These are phyloP conservation scores for Atractosteus spatula DNA, from an alignment of 2,113 vertebrate genomes.

Conservation along the genomic window DNA sequence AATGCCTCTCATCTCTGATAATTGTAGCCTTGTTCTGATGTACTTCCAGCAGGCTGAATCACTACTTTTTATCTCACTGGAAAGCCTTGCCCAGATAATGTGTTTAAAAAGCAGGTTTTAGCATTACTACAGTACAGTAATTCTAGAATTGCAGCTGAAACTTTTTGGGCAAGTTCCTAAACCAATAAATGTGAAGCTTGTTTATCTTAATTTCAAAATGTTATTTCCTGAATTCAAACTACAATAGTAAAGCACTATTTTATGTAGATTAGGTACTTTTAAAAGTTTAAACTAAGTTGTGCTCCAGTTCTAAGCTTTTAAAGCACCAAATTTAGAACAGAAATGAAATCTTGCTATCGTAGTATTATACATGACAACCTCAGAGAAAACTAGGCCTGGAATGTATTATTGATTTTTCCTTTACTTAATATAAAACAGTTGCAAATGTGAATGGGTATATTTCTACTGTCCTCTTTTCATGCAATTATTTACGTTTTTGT, in stretches of 20 bases:
- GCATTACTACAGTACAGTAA: too few species aligned
- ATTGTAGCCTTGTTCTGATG: slow-evolving; percentile 1
- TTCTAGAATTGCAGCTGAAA: too few species aligned
- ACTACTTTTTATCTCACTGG: neutral
- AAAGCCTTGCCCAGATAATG: neutral
- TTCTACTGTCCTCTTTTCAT: slow-evolving; percentile 6
- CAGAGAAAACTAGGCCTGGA: slow-evolving; percentile 4
- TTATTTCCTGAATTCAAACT: too few species aligned
- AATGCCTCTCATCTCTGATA: slow-evolving; percentile 1
- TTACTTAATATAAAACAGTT: slow-evolving; percentile 38
- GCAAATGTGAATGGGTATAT: slow-evolving; percentile 2
- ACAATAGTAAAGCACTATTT: too few species aligned
- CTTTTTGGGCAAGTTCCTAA: too few species aligned
- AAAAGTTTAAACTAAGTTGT: too few species aligned
- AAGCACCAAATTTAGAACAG: too few species aligned
- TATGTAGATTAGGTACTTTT: too few species aligned
- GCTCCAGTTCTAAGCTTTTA: too few species aligned
- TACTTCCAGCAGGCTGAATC: neutral
- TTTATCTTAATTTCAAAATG: too few species aligned
- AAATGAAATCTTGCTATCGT: neutral
- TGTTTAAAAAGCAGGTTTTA: slow-evolving; percentile 6
- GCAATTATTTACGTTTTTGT: too few species aligned
- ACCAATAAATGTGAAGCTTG: too few species aligned
- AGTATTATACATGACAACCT: neutral
- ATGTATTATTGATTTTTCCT: slow-evolving; percentile 37